Evolutionary conservation across 1,140 invertebrate genomes (phyloP).

Genomic region (Xylocopa sonorina): DNA sequence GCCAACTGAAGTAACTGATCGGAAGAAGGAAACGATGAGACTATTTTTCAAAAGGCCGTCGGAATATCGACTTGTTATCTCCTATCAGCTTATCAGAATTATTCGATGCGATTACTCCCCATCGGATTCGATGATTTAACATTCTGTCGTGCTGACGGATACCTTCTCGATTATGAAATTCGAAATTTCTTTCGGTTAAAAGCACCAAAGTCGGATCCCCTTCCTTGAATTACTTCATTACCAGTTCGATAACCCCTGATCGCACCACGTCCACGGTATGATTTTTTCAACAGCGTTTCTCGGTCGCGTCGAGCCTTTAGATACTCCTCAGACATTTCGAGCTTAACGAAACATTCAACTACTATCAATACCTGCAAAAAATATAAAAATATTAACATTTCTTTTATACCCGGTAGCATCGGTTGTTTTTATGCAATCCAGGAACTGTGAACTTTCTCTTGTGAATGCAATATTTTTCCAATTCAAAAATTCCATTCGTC

Average conservation of each 20-base stretch:
- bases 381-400: background rate
- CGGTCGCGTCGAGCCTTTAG: background rate
- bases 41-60: background rate
- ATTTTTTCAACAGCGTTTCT: background rate
- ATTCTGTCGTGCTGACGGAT: background rate
- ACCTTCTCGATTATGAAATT: background rate
- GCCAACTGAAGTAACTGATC: background rate
- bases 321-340: background rate
- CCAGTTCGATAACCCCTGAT: background rate
- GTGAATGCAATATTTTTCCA: background rate
- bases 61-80: slow-evolving; percentile 18
- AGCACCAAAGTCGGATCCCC: background rate
- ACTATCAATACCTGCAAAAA: too few species aligned
- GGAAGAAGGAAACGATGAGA: background rate
- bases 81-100: slow-evolving; percentile 30
- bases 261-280: too few species aligned
- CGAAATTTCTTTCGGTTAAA: background rate
- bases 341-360: background rate
- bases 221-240: too few species aligned
- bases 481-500: background rate
- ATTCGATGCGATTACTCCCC: slow-evolving; percentile 24
- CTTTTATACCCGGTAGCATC: background rate
- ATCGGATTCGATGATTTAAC: background rate
- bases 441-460: background rate
- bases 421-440: background rate